Evolutionary conservation across 2,797 vertebrate species (phyloP).

Genomic region (Nannoperca obscura): DNA sequence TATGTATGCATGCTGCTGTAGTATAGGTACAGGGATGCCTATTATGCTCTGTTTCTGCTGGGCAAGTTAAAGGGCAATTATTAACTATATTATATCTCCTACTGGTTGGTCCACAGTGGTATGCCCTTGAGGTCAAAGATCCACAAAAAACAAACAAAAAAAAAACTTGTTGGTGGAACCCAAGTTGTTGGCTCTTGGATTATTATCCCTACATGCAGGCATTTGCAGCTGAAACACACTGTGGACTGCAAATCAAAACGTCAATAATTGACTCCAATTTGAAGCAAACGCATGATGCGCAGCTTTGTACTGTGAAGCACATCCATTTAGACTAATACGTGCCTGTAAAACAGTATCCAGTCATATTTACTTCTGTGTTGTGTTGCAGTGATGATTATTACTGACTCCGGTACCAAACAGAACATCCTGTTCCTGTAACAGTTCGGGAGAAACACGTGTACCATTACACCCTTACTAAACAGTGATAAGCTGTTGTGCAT

Average conservation of each 20-base stretch:
- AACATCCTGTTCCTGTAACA: background rate
- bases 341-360: background rate
- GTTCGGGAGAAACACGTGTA: constrained; percentile 2
- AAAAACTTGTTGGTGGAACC: constrained; percentile 7
- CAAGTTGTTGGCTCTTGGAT: background rate
- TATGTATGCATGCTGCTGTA: background rate
- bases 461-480: constrained; percentile 7
- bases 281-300: constrained; percentile 12
- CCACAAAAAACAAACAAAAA: background rate
- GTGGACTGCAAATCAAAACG: constrained; percentile 13
- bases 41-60: constrained; percentile 17
- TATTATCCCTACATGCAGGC: background rate
- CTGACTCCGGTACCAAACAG: background rate
- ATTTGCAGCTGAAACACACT: constrained; percentile 2
- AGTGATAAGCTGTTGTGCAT: constrained; percentile 8
- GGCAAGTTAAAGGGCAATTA: constrained; percentile 22
- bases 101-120: constrained; percentile 7
- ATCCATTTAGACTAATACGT: background rate
- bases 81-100: constrained; percentile 28
- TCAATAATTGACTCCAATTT: constrained; percentile 10
- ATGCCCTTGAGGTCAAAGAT: constrained; percentile 23
- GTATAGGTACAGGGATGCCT: background rate
- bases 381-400: background rate
- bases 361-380: background rate
- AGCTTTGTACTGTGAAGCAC: background rate